phyloP scores from a whole-genome alignment of 2,113 vertebrate genomes.

The Tonatia bakeri region DNA sequence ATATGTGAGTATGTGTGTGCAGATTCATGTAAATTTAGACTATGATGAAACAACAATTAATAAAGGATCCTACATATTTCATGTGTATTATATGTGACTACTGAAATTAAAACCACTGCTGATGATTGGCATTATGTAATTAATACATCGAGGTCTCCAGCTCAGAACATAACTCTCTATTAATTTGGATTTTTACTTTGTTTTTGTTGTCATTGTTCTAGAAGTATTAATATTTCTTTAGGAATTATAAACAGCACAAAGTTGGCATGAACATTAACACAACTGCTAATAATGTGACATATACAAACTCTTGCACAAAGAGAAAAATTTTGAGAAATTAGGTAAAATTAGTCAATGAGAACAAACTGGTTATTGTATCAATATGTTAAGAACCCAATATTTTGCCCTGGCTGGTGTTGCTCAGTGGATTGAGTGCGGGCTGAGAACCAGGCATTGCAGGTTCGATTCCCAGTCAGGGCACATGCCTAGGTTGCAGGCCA shows the following conservation, averaged over 20 bases:
- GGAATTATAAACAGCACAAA: background rate
- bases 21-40: background rate
- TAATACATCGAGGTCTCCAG: background rate
- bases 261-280: background rate
- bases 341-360: background rate
- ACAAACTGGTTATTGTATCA: background rate
- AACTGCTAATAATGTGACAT: background rate
- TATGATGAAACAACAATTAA: background rate
- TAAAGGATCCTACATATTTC: background rate
- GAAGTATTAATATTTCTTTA: background rate
- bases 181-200: background rate
- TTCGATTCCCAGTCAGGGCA: too few relatives aligned
- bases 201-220: conserved; percentile 30
- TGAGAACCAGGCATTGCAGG: too few relatives aligned
- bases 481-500: too few relatives aligned
- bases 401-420: too few relatives aligned
- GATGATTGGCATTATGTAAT: background rate
- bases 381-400: background rate
- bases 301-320: background rate
- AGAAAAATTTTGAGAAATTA: background rate
- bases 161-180: background rate
- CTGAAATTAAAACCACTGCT: background rate
- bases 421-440: too few relatives aligned
- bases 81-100: background rate
- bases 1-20: background rate